Percentiles rank a stretch among this genome's conserved stretches.
Evolutionary conservation across 2,888 invertebrate genomes (phyloP).

Genomic region (Tillus elongatus): DNA sequence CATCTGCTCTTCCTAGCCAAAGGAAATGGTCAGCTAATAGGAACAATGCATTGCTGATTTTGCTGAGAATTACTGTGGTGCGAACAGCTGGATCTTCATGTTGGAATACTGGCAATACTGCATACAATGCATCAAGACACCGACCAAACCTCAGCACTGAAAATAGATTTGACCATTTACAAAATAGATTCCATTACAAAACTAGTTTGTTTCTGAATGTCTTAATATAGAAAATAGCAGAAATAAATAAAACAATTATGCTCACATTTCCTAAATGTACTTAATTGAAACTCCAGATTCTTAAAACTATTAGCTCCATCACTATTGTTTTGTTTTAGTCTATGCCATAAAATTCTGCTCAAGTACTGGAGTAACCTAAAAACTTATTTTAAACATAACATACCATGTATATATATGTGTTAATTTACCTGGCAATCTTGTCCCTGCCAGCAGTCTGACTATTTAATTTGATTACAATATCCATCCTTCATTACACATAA

Average conservation of each 20-base stretch:
- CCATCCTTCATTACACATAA: no score
- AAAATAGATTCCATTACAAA: not conserved
- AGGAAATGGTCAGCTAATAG: constrained; percentile 79
- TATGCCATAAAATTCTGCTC: constrained; percentile 72
- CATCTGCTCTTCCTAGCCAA: constrained; percentile 71
- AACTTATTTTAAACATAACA: constrained; percentile 20
- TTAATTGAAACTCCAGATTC: constrained; percentile 71
- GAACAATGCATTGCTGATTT: constrained; percentile 69
- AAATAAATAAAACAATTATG: constrained; percentile 22
- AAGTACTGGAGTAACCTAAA: constrained; percentile 76
- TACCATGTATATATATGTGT: not conserved
- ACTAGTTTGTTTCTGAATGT: not conserved
- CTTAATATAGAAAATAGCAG: no score
- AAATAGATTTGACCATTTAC: constrained; percentile 30
- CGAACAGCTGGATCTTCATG: constrained; percentile 63
- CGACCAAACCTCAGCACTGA: constrained; percentile 79
- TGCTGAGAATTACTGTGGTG: constrained; percentile 65
- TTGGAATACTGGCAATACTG: constrained; percentile 60
- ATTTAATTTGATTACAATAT: constrained; percentile 42
- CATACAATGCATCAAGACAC: constrained; percentile 72
- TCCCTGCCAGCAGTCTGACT: constrained; percentile 46
- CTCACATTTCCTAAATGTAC: constrained; percentile 80
- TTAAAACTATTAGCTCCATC: constrained; percentile 66
- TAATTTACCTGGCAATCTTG: constrained; percentile 42
- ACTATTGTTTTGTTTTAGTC: constrained; percentile 55